Conservation (phyloP, 2,888 invertebrate species). For the Epinotia nisella region DNA sequence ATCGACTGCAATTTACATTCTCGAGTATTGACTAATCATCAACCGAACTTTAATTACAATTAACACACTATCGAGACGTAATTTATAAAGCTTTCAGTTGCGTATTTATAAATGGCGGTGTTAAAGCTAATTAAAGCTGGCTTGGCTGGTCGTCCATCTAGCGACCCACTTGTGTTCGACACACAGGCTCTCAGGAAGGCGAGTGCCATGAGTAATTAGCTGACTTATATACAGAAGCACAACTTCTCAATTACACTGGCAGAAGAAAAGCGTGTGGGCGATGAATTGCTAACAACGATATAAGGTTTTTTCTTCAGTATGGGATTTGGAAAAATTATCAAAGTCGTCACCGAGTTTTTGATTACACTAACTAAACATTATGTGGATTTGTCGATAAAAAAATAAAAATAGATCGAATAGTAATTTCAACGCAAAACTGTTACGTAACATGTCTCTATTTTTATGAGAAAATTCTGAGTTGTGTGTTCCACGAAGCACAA, state of each 20-base stretch:
- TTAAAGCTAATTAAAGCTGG: slow-evolving; percentile 48
- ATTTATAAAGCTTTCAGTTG: slow-evolving; percentile 42
- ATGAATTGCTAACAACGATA: not conserved
- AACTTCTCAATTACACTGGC: not conserved
- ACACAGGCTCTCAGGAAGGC: slow-evolving; percentile 29
- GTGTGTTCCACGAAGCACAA: too few species aligned
- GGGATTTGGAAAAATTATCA: not conserved
- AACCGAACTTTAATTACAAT: slow-evolving; percentile 34
- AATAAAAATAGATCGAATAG: not conserved
- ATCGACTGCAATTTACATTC: not conserved
- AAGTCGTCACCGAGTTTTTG: not conserved
- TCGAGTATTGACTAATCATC: slow-evolving; percentile 9
- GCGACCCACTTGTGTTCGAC: slow-evolving; percentile 53
- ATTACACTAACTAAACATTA: not conserved
- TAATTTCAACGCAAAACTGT: not conserved
- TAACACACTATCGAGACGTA: slow-evolving; percentile 17
- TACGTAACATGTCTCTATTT: too few species aligned
- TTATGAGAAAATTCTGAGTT: too few species aligned
- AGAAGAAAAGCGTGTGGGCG: not conserved
- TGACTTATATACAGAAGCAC: not conserved
- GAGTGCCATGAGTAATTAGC: slow-evolving; percentile 5
- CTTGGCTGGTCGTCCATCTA: slow-evolving; percentile 57
- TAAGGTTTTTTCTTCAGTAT: too few species aligned
- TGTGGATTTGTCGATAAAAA: too few species aligned
- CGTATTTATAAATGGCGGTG: slow-evolving; percentile 44